phyloP scores from a whole-genome alignment of 1,140 invertebrate genomes.

The Potamilus streckersoni region DNA sequence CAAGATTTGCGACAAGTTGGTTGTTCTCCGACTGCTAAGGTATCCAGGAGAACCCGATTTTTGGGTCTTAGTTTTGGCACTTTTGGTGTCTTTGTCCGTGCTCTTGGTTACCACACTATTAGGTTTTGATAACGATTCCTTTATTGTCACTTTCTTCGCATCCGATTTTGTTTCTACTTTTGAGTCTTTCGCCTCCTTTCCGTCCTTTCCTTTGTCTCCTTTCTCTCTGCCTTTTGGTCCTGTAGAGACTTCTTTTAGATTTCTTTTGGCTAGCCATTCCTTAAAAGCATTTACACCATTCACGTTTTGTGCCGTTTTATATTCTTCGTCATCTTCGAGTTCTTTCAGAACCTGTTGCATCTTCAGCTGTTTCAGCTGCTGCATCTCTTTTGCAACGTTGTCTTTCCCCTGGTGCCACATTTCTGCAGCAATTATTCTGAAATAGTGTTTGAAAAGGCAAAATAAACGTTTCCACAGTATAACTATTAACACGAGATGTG shows the following conservation, averaged over 20 bases:
- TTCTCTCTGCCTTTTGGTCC: conserved; percentile 28
- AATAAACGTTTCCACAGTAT: too few species aligned
- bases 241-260: conserved; percentile 28
- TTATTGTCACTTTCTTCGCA: conserved; percentile 6
- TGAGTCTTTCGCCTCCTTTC: conserved; percentile 8
- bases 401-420: conserved; percentile 66
- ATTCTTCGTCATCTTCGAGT: conserved; percentile 55
- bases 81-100: not conserved
- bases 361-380: conserved; percentile 58
- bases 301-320: conserved; percentile 48
- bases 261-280: conserved; percentile 48
- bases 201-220: not conserved
- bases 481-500: too few species aligned
- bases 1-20: conserved; percentile 6
- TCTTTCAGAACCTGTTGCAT: conserved; percentile 61
- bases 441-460: too few species aligned
- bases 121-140: conserved; percentile 31
- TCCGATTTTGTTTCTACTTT: not conserved
- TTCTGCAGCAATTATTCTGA: conserved; percentile 64
- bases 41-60: conserved; percentile 5
- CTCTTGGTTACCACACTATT: conserved; percentile 34
- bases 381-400: conserved; percentile 59
- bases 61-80: conserved; percentile 6
- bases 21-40: conserved; percentile 17
- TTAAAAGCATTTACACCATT: conserved; percentile 56